A percentile compares a stretch with the other conserved stretches of the same genome.
phyloP scores from a whole-genome alignment of 2,113 vertebrate species.

The Stegostoma tigrinum region DNA sequence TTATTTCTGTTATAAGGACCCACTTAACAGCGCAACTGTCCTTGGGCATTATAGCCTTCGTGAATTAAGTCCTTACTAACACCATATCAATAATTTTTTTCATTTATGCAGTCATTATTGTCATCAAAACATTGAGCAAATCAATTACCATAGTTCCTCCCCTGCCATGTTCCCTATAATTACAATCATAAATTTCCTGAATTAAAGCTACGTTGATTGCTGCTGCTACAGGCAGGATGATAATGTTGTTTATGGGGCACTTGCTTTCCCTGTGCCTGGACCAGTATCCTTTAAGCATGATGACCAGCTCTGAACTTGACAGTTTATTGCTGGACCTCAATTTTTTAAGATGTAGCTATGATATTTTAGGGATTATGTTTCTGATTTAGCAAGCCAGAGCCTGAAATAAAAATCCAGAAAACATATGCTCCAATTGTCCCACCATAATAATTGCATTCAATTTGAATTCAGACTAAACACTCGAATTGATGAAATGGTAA shows the following conservation, averaged over 20 bases:
- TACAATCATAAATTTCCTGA: neutral
- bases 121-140: constrained; percentile 44
- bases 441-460: constrained; percentile 63
- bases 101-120: neutral
- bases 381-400: constrained; percentile 54
- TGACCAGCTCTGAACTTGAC: neutral
- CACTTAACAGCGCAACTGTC: neutral
- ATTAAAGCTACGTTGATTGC: neutral
- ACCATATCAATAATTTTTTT: neutral
- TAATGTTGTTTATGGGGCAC: neutral
- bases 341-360: neutral
- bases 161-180: neutral
- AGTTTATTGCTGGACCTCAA: neutral
- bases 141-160: constrained; percentile 65
- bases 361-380: constrained; percentile 43
- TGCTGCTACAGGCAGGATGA: neutral
- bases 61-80: neutral
- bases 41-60: neutral
- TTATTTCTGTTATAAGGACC: neutral
- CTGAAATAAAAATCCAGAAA: constrained; percentile 78
- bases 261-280: neutral
- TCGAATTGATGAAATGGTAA: neutral
- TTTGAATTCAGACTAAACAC: neutral
- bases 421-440: constrained; percentile 71
- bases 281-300: neutral